phyloP scores from a whole-genome alignment of 2,113 vertebrate genomes.

The Gobius niger region DNA sequence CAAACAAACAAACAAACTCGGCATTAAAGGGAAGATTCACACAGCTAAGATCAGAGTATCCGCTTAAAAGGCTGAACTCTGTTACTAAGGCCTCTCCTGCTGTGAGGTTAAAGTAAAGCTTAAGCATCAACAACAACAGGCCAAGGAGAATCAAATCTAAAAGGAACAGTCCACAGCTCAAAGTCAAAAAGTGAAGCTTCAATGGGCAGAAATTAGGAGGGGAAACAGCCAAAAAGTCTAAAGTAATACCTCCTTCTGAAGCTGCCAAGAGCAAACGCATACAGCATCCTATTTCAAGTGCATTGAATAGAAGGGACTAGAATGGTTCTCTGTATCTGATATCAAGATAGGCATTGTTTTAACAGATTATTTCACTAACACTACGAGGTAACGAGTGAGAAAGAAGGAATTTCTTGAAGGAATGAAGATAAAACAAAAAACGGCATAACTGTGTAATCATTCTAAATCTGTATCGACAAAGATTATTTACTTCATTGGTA shows the following conservation, averaged over 20 bases:
- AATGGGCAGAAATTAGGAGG: neutral
- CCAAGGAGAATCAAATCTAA: conserved; percentile 3
- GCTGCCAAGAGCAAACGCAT: neutral
- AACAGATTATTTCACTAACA: too few species aligned
- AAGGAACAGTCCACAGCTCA: neutral
- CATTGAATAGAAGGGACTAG: neutral
- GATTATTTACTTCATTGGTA: too few species aligned
- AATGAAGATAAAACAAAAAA: too few species aligned
- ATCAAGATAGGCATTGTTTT: neutral
- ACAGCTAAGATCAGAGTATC: conserved; percentile 26
- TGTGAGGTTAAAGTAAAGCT: conserved; percentile 11
- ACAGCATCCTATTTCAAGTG: neutral
- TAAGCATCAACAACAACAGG: conserved; percentile 7
- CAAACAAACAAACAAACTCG: conserved; percentile 2
- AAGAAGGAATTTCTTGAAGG: too few species aligned
- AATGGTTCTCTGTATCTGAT: neutral
- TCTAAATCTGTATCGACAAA: too few species aligned
- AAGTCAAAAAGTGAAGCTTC: conserved; percentile 7
- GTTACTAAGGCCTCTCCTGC: conserved; percentile 3
- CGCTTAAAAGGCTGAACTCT: conserved; percentile 11
- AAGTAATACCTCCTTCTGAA: neutral
- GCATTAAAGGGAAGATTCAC: conserved; percentile 29
- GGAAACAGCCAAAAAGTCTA: neutral
- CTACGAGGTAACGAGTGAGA: too few species aligned
- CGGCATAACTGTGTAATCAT: too few species aligned